Evolutionary conservation across 2,888 invertebrate genomes (phyloP).

Genomic region (Synergus umbraculus): DNA sequence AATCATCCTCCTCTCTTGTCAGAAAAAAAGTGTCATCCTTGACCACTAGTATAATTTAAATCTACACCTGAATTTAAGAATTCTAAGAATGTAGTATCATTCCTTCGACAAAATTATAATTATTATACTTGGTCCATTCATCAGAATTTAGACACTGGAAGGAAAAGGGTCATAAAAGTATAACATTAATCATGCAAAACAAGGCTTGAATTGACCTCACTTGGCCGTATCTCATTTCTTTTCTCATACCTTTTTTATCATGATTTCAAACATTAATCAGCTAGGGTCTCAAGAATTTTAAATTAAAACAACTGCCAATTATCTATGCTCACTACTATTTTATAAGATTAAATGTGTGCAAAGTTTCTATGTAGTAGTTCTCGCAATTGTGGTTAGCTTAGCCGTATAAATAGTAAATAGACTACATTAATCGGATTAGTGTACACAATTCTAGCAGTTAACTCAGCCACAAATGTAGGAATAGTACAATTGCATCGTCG

Average conservation of each 20-base stretch:
- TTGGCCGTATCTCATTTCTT: not conserved
- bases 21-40: not conserved
- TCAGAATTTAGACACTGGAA: not conserved
- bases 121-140: not conserved
- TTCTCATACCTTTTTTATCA: not conserved
- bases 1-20: not conserved
- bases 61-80: no score
- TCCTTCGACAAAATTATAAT: not conserved
- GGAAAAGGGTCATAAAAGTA: not conserved
- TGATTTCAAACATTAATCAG: no score
- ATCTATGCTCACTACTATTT: no score
- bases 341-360: not conserved
- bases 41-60: no score
- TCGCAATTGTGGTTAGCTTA: not conserved
- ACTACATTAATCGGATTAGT: conserved; percentile 38
- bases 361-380: not conserved
- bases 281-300: no score
- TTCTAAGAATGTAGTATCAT: not conserved
- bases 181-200: conserved; percentile 1
- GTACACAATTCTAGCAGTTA: conserved; percentile 28
- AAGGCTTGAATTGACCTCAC: not conserved
- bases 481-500: conserved; percentile 25
- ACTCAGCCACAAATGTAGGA: conserved; percentile 26
- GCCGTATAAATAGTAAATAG: conserved; percentile 32
- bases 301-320: no score